Evolutionary conservation across 2,888 invertebrate genomes (phyloP), one percentile per base, ranked within the genome.

Genomic region (Sympetrum striolatum): DNA sequence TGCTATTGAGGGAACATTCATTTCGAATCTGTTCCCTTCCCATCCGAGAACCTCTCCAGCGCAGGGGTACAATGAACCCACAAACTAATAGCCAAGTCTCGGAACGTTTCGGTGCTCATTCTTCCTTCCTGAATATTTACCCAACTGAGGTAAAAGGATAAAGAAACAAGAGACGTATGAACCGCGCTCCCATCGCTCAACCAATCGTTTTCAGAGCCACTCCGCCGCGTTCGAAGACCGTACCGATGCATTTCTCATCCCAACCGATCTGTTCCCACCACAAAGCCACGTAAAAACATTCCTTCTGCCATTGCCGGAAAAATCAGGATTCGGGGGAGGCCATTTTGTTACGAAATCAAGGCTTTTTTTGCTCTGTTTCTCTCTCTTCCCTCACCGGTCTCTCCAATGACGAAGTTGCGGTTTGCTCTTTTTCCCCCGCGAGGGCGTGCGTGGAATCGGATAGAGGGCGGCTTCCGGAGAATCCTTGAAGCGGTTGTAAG

Each of bases 271-370:
- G 31, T 73, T 31, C 15, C 22, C 44, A n/a, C 80, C 10, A 1
- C 35, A 35, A 18, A 35, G 6, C 15, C 22, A 37, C 44, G 3
- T 1, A 5, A 37, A n/a, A 37, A 2, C 64, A 86, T 86, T 60
- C 22, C 58, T 86, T 37, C 22, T 58, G 2, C 81, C 8, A n/a
- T 31, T 35, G 31, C 80, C 37, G 80, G 37, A 58, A 25, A 37
- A 35, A 86, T 86, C 86, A 86, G n/a, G 86, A 86, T 86, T 86
- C 86, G 39, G 37, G 39, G 39, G 86, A 86, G 37, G 35, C 58
- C 86, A 86, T 86, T 64, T 86, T 60, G 86, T 64, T 86, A 86
- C 86, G 58, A 86, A 86, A 86, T 86, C 86, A 86, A 39, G 37
- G 86, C 35, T 60, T 60, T 60, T 31, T 60, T 31, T 31, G 10